Conservation (phyloP, 2,113 vertebrate genomes). For the Geococcyx californianus region DNA sequence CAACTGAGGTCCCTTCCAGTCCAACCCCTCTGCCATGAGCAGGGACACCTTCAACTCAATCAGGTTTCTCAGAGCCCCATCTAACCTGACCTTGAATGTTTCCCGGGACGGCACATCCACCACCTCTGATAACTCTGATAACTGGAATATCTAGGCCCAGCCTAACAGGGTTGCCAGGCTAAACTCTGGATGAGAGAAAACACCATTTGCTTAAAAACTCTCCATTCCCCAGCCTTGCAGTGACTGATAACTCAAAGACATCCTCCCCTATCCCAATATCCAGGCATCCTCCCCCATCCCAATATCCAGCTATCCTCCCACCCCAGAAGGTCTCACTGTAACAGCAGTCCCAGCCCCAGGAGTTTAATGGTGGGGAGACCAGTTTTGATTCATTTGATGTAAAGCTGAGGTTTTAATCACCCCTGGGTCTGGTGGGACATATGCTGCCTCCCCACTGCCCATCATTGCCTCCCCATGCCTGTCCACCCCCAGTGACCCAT, state of each 20-base stretch:
- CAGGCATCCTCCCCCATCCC: not conserved
- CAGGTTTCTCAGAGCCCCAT: too few relatives aligned
- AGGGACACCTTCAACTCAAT: too few relatives aligned
- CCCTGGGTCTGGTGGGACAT: rapidly evolving
- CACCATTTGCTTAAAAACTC: not conserved
- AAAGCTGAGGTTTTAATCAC: not conserved
- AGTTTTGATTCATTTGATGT: not conserved
- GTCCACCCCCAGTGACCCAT: not conserved
- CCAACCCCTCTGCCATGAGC: too few relatives aligned
- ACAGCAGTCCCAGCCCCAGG: not conserved
- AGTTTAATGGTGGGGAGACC: not conserved
- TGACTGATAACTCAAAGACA: not conserved
- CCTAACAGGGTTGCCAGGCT: not conserved
- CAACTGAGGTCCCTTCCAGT: not conserved
- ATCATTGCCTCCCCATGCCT: not conserved
- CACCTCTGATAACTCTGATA: not conserved
- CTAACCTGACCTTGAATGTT: too few relatives aligned
- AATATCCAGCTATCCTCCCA: rapidly evolving
- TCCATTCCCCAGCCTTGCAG: not conserved
- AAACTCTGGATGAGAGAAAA: not conserved
- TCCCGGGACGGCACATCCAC: too few relatives aligned
- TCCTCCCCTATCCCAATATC: not conserved
- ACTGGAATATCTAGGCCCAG: not conserved
- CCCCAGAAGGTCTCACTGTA: not conserved
- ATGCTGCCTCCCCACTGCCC: not conserved